These are phyloP conservation scores for Ceratina japonica DNA, from an alignment of 1,140 invertebrate genomes.

Conservation along the genomic window DNA sequence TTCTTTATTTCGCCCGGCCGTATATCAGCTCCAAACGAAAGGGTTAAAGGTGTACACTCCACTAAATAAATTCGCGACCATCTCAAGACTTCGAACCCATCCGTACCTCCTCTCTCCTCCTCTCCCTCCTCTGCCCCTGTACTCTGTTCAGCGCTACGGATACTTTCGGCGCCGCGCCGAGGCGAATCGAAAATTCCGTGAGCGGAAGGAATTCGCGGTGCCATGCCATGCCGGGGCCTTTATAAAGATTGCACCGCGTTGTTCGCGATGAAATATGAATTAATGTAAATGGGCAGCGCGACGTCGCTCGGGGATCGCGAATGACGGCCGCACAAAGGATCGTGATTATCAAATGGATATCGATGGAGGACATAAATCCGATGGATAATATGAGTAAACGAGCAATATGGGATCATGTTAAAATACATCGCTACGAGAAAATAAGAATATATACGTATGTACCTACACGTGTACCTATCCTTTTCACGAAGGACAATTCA, in stretches of 20 bases:
- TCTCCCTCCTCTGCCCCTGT: not conserved
- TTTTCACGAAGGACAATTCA: too few species aligned
- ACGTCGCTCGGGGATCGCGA: not conserved
- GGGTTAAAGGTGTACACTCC: constrained; percentile 62
- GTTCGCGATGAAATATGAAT: constrained; percentile 33
- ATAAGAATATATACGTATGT: too few species aligned
- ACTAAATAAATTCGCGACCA: constrained; percentile 60
- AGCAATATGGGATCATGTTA: not conserved
- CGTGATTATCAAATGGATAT: constrained; percentile 19
- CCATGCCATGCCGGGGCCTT: not conserved
- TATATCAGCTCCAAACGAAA: constrained; percentile 68
- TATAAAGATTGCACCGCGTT: constrained; percentile 22
- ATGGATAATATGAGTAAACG: not conserved
- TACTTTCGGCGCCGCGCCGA: constrained; percentile 21
- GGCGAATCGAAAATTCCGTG: constrained; percentile 25
- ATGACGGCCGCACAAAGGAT: constrained; percentile 7
- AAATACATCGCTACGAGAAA: too few species aligned
- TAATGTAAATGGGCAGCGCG: not conserved
- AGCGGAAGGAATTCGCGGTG: constrained; percentile 18
- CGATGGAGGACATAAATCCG: not conserved
- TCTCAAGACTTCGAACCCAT: constrained; percentile 37
- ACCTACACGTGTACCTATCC: too few species aligned
- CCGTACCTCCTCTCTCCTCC: not conserved
- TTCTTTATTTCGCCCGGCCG: constrained; percentile 66
- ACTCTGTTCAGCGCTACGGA: not conserved